These are phyloP conservation scores for Laticauda colubrina DNA, from an alignment of 2,113 vertebrate species.

Conservation along the genomic window DNA sequence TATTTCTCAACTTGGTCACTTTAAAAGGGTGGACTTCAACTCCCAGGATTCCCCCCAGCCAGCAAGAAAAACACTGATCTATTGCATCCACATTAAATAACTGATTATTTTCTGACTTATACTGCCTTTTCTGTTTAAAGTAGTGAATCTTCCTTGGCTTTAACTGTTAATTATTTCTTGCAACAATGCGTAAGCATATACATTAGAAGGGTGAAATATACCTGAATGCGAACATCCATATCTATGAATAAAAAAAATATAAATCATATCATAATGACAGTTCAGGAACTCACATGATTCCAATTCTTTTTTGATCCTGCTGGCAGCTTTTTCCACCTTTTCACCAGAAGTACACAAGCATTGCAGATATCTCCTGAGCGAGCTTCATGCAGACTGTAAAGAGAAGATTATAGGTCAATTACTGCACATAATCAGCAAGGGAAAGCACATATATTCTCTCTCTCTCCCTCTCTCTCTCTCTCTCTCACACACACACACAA, in stretches of 20 bases:
- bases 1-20: too few species aligned
- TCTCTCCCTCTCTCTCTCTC: too few species aligned
- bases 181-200: neutral
- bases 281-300: slow-evolving; percentile 86
- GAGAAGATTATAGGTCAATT: slow-evolving; percentile 29
- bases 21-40: too few species aligned
- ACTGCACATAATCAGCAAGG: neutral
- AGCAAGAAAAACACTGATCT: neutral
- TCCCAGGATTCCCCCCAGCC: too few species aligned
- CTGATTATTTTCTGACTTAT: neutral
- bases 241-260: neutral
- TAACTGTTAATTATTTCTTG: neutral
- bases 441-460: neutral
- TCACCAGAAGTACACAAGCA: slow-evolving; percentile 95
- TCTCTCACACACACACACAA: too few species aligned
- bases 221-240: neutral
- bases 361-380: slow-evolving; percentile 99
- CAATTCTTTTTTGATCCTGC: slow-evolving; percentile 98
- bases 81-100: neutral
- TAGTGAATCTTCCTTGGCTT: neutral
- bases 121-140: neutral
- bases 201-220: neutral
- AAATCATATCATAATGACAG: neutral
- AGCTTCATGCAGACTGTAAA: slow-evolving; percentile 84
- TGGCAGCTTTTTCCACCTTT: slow-evolving; percentile 97